Conservation (phyloP, 2,113 vertebrate species). For the Platysternon megacephalum region DNA sequence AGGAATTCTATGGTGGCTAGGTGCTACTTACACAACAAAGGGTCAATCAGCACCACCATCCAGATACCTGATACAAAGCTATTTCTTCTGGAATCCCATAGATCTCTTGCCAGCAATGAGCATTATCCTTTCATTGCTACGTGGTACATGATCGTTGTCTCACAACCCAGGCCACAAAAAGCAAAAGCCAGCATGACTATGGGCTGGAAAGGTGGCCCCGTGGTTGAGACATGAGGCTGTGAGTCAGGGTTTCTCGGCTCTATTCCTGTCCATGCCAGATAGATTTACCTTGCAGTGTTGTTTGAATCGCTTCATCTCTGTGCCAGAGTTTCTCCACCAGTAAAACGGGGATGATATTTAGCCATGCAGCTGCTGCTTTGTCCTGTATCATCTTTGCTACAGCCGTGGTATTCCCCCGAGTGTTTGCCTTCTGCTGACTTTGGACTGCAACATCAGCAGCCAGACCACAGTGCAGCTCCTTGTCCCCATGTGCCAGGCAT, state of each 20-base stretch:
- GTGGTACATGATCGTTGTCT: too few species aligned
- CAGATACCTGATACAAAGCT: background rate
- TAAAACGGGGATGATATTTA: background rate
- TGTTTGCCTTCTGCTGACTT: background rate
- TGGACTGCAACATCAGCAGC: background rate
- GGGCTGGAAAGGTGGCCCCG: fast-evolving
- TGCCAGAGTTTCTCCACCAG: background rate
- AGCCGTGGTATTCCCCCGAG: background rate
- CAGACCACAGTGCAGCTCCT: background rate
- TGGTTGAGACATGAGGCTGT: too few species aligned
- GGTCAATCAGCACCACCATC: background rate
- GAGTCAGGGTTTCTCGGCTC: background rate
- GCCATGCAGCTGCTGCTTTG: background rate
- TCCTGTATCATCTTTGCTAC: background rate
- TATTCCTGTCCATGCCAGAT: background rate
- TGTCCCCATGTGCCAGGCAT: background rate
- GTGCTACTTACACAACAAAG: background rate
- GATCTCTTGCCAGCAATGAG: background rate
- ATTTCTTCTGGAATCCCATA: background rate
- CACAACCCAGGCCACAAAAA: background rate
- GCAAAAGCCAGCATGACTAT: fast-evolving
- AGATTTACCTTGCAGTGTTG: background rate
- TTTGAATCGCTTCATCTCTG: background rate
- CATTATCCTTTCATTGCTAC: fast-evolving
- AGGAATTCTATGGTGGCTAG: background rate